Conservation (phyloP, 2,888 invertebrate genomes). For the Epistrophella euchroma region DNA sequence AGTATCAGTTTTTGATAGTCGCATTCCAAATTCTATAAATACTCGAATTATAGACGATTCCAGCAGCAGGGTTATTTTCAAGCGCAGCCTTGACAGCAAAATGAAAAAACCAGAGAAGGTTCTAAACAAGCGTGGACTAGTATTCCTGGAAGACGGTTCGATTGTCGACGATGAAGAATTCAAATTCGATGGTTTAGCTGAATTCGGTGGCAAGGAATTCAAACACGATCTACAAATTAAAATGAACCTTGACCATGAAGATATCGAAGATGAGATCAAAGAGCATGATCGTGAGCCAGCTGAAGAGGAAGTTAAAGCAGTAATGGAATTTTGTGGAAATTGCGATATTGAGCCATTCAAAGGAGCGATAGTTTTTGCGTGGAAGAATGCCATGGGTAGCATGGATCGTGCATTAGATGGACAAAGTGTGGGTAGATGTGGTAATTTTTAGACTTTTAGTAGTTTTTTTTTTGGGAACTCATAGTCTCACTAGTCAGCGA, state of each 20-base stretch:
- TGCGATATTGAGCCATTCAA: slow-evolving; percentile 92
- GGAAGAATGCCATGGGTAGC: slow-evolving; percentile 86
- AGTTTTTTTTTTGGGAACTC: slow-evolving; percentile 34
- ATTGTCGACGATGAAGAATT: slow-evolving; percentile 85
- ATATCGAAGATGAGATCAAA: slow-evolving; percentile 83
- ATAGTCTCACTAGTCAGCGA: slow-evolving; percentile 72
- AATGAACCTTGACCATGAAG: slow-evolving; percentile 77
- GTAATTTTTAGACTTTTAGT: slow-evolving; percentile 80
- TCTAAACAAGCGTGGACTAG: slow-evolving; percentile 88
- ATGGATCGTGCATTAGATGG: slow-evolving; percentile 82
- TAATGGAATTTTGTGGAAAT: slow-evolving; percentile 91
- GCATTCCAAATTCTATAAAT: slow-evolving; percentile 86
- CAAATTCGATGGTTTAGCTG: slow-evolving; percentile 87
- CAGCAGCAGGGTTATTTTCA: slow-evolving; percentile 81
- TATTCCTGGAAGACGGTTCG: slow-evolving; percentile 88
- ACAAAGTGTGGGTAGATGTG: slow-evolving; percentile 83
- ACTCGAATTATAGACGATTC: slow-evolving; percentile 87
- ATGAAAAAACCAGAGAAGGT: slow-evolving; percentile 25
- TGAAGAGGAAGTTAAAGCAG: slow-evolving; percentile 92
- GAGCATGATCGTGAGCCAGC: slow-evolving; percentile 92
- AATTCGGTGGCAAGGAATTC: slow-evolving; percentile 88
- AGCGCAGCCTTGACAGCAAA: slow-evolving; percentile 74
- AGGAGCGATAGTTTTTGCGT: slow-evolving; percentile 90
- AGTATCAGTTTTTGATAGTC: slow-evolving; percentile 78
- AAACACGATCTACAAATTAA: slow-evolving; percentile 85